Percentiles rank a stretch among this genome's conserved stretches.
Conservation (phyloP, 2,888 invertebrate species). For the Parthenolecanium corni region DNA sequence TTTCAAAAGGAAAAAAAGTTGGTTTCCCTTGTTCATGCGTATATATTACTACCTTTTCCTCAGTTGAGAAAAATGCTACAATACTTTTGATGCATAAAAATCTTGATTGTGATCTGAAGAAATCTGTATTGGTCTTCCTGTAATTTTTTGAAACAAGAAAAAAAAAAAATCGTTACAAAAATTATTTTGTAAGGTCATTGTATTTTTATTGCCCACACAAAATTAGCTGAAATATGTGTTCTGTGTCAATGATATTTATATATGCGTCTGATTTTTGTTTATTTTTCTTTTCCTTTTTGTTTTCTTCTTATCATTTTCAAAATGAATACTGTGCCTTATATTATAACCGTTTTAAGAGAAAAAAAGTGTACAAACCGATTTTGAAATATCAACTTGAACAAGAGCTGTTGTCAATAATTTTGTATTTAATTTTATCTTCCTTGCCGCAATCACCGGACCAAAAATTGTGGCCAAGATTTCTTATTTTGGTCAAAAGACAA, state of each 20-base stretch:
- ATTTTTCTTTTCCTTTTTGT: too few species aligned
- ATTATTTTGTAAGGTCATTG: conserved; percentile 10
- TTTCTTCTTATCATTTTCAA: too few species aligned
- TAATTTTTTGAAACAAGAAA: not conserved
- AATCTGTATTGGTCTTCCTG: not conserved
- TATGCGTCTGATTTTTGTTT: conserved; percentile 1
- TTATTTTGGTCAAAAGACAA: not conserved
- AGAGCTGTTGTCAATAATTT: conserved; percentile 5
- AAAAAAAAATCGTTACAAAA: not conserved
- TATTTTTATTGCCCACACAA: conserved; percentile 18
- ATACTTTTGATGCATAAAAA: not conserved
- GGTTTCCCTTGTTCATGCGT: not conserved
- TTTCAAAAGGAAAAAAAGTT: too few species aligned
- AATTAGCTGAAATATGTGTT: conserved; percentile 23
- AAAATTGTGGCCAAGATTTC: not conserved
- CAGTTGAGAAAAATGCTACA: not conserved
- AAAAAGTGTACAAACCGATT: conserved; percentile 12
- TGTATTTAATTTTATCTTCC: not conserved
- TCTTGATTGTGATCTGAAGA: not conserved
- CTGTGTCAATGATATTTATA: conserved; percentile 13
- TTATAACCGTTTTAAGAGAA: conserved; percentile 21
- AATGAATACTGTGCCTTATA: conserved; percentile 20
- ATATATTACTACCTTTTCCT: not conserved
- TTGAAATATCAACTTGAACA: not conserved
- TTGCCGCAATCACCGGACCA: not conserved